phyloP scores from a whole-genome alignment of 2,113 vertebrate species.

The Sminthopsis crassicaudata region DNA sequence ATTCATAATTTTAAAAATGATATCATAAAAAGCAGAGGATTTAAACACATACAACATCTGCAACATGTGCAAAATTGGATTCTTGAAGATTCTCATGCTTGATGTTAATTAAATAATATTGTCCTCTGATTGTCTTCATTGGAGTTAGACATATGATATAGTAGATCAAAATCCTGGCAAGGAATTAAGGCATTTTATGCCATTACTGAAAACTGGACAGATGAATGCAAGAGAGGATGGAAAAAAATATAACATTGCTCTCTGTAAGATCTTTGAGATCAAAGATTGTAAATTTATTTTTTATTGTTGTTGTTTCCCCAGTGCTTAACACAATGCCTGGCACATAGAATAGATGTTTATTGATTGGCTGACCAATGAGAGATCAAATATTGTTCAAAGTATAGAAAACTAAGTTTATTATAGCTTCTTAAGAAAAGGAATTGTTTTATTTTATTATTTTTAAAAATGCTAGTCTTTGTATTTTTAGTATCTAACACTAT shows the following conservation, averaged over 20 bases:
- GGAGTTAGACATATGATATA: conserved; percentile 53
- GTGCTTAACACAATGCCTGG: neutral
- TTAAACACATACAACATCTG: conserved; percentile 11
- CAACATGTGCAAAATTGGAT: neutral
- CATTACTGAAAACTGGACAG: conserved; percentile 9
- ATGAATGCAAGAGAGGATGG: neutral
- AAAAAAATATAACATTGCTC: neutral
- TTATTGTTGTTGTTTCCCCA: neutral
- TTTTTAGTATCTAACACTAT: neutral
- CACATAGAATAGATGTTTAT: neutral
- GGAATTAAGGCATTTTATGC: conserved; percentile 71
- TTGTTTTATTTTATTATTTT: neutral
- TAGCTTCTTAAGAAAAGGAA: neutral
- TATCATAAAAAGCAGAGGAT: conserved; percentile 21
- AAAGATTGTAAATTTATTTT: neutral
- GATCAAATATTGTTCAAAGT: neutral
- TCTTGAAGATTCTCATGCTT: neutral
- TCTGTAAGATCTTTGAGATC: neutral
- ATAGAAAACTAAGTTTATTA: neutral
- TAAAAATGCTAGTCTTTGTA: neutral
- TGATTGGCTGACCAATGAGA: neutral
- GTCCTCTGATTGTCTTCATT: conserved; percentile 44
- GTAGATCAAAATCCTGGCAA: conserved; percentile 66
- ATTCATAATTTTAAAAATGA: neutral
- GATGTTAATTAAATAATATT: conserved; percentile 57